Conservation (phyloP, 2,888 invertebrate genomes). For the Deroplatys truncata region DNA sequence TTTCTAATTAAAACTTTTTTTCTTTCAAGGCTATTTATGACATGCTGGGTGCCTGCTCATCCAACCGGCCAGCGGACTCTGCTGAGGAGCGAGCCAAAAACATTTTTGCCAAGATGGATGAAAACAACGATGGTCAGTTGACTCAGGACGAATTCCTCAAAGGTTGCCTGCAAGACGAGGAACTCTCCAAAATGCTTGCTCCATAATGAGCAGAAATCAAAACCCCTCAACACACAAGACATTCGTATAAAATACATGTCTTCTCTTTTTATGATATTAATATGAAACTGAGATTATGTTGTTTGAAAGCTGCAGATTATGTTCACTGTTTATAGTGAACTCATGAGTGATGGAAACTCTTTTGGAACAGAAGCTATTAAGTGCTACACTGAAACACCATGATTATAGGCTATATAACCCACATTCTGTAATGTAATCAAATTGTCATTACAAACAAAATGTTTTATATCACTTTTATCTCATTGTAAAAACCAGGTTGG, state of each 20-base stretch:
- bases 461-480: constrained; percentile 26
- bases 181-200: constrained; percentile 90
- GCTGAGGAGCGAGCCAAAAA: constrained; percentile 97
- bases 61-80: constrained; percentile 90
- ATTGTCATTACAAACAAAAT: constrained; percentile 15
- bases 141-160: constrained; percentile 97
- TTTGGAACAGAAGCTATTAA: not conserved
- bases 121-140: constrained; percentile 97
- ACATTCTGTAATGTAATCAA: constrained; percentile 22
- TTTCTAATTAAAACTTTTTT: not conserved
- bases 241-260: constrained; percentile 17
- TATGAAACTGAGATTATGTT: constrained; percentile 20
- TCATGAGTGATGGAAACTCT: not conserved
- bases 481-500: not conserved
- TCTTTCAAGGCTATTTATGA: constrained; percentile 93
- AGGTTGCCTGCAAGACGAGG: constrained; percentile 95
- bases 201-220: constrained; percentile 60
- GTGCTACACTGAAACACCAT: constrained; percentile 18
- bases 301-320: not conserved
- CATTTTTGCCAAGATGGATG: constrained; percentile 99
- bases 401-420: constrained; percentile 20
- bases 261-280: constrained; percentile 23
- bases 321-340: not conserved
- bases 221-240: not conserved
- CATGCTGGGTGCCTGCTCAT: constrained; percentile 97